Conservation (phyloP, 1,140 invertebrate genomes). For the Battus philenor region DNA sequence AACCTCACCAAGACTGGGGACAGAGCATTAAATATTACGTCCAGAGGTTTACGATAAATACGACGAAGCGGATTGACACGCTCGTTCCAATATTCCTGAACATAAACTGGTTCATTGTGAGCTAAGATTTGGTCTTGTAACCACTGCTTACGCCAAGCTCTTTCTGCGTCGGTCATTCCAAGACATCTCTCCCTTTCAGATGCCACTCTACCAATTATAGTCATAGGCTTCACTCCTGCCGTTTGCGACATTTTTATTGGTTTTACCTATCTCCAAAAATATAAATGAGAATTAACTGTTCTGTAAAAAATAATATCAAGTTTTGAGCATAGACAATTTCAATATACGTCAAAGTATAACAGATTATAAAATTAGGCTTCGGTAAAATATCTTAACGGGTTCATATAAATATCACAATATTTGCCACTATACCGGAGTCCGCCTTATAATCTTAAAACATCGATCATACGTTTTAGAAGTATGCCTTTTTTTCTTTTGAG, state of each 20-base stretch:
- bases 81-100: constrained; percentile 81
- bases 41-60: constrained; percentile 83
- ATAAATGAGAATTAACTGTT: background rate
- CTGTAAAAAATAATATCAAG: background rate
- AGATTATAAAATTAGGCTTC: too few species aligned
- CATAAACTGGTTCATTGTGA: constrained; percentile 82
- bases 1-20: constrained; percentile 77
- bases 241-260: constrained; percentile 64
- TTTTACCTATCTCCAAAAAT: background rate
- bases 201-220: constrained; percentile 83
- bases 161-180: constrained; percentile 90
- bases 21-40: constrained; percentile 78
- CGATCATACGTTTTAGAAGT: too few species aligned
- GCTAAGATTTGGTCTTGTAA: constrained; percentile 87
- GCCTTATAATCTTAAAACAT: too few species aligned
- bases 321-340: background rate
- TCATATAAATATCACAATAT: too few species aligned
- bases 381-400: too few species aligned
- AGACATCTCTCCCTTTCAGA: constrained; percentile 85
- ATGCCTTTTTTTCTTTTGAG: too few species aligned
- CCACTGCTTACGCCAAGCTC: constrained; percentile 88
- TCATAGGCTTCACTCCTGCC: constrained; percentile 78
- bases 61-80: constrained; percentile 87
- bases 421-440: too few species aligned
- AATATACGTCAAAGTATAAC: background rate